phyloP scores from a whole-genome alignment of 2,113 vertebrate genomes.

The Poeciliopsis turrubarensis region DNA sequence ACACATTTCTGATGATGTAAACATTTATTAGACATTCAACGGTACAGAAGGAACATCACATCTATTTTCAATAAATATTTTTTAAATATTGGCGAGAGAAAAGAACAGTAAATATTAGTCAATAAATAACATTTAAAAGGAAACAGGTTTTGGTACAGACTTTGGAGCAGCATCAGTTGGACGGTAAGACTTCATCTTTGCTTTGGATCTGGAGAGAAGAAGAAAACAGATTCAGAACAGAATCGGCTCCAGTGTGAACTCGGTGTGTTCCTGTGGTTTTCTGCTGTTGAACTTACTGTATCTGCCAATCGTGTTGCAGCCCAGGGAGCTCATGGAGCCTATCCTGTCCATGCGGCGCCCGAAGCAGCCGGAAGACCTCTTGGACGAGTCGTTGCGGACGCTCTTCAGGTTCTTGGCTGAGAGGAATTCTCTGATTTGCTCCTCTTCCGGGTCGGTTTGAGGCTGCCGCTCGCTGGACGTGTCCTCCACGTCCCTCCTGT shows the following conservation, averaged over 20 bases:
- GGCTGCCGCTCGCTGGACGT: constrained; percentile 3
- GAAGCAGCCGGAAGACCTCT: constrained; percentile 84
- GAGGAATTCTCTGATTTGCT: constrained; percentile 42
- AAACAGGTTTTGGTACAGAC: constrained; percentile 52
- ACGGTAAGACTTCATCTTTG: constrained; percentile 76
- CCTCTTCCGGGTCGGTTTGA: constrained; percentile 44
- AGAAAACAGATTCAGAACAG: neutral
- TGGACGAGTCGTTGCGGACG: constrained; percentile 72
- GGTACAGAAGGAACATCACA: constrained; percentile 41
- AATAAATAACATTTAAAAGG: constrained; percentile 78
- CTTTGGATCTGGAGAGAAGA: constrained; percentile 72
- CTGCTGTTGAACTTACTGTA: constrained; percentile 67
- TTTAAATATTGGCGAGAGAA: constrained; percentile 35
- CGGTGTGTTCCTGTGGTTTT: neutral
- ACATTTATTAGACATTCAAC: constrained; percentile 76
- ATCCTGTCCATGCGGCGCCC: constrained; percentile 88
- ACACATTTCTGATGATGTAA: constrained; percentile 53
- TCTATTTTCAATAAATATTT: constrained; percentile 60
- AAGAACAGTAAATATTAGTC: constrained; percentile 75
- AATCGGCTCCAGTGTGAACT: too few relatives aligned
- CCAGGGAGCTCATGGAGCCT: constrained; percentile 85
- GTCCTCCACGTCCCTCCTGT: constrained; percentile 45
- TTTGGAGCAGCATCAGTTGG: constrained; percentile 41
- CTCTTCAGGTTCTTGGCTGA: constrained; percentile 77
- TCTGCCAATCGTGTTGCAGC: constrained; percentile 81